Conservation (phyloP, 2,888 invertebrate genomes). For the Congeria kusceri region DNA sequence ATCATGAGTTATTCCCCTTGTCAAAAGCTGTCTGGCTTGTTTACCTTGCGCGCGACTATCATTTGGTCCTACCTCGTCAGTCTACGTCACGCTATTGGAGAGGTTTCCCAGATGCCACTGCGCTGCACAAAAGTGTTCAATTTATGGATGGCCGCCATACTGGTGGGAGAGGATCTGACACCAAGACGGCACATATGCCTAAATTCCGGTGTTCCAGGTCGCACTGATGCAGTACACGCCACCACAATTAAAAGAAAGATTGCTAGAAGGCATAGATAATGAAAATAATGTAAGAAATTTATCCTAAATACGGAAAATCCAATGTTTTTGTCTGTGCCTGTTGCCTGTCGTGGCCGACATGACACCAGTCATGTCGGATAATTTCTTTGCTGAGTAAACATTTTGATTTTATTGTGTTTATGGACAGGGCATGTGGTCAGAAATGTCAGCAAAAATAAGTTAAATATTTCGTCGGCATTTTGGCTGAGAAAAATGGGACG, state of each 20-base stretch:
- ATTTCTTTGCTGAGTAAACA: constrained; percentile 3
- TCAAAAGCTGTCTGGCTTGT: constrained; percentile 31
- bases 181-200: constrained; percentile 86
- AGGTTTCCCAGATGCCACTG: constrained; percentile 84
- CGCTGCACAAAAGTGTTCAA: constrained; percentile 79
- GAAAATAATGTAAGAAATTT: constrained; percentile 97
- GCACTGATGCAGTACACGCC: constrained; percentile 87
- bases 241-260: constrained; percentile 95
- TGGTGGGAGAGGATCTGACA: constrained; percentile 86
- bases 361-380: constrained; percentile 45
- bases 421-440: no score
- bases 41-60: constrained; percentile 57
- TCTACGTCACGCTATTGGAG: constrained; percentile 83
- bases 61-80: constrained; percentile 73
- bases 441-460: no score
- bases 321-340: constrained; percentile 22
- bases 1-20: constrained; percentile 54
- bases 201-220: constrained; percentile 86
- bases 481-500: no score
- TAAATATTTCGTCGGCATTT: no score
- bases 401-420: no score
- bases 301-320: constrained; percentile 15
- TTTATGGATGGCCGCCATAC: constrained; percentile 87
- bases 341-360: constrained; percentile 61
- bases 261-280: constrained; percentile 98